phyloP scores from a whole-genome alignment of 2,113 vertebrate genomes.

The Amphiprion ocellaris region DNA sequence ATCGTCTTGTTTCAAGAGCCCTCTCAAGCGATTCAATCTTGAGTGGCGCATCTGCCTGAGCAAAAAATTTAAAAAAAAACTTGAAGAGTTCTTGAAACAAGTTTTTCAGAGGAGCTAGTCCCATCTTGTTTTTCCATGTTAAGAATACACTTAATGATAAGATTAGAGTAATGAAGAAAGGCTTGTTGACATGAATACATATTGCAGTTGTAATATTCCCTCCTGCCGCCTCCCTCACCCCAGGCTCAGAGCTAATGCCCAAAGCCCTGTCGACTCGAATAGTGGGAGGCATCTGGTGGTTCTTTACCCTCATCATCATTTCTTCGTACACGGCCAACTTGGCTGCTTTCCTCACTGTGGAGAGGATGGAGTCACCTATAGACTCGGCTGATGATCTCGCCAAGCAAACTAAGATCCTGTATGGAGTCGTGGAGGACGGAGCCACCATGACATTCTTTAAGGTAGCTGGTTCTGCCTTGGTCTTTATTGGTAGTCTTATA shows the following conservation, averaged over 20 bases:
- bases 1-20: conserved; percentile 57
- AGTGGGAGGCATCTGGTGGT: conserved; percentile 99
- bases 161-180: conserved; percentile 32
- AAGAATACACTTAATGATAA: conserved; percentile 20
- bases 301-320: conserved; percentile 99
- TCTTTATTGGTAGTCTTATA: background rate
- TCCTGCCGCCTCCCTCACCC: conserved; percentile 60
- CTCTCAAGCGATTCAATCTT: conserved; percentile 44
- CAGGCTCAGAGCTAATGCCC: conserved; percentile 99
- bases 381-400: conserved; percentile 98
- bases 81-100: conserved; percentile 46
- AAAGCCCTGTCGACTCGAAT: conserved; percentile 99
- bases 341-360: conserved; percentile 99
- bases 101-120: conserved; percentile 20
- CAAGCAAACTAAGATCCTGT: conserved; percentile 98
- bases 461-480: conserved; percentile 77
- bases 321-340: conserved; percentile 99
- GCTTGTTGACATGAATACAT: conserved; percentile 36
- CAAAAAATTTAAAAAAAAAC: background rate
- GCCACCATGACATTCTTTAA: conserved; percentile 99
- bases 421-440: conserved; percentile 95
- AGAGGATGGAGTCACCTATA: conserved; percentile 99
- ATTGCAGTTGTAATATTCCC: conserved; percentile 43
- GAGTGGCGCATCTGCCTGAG: conserved; percentile 31
- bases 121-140: conserved; percentile 27